Evolutionary conservation across 2,797 vertebrate species (phyloP).

Genomic region (Perodicticus potto): DNA sequence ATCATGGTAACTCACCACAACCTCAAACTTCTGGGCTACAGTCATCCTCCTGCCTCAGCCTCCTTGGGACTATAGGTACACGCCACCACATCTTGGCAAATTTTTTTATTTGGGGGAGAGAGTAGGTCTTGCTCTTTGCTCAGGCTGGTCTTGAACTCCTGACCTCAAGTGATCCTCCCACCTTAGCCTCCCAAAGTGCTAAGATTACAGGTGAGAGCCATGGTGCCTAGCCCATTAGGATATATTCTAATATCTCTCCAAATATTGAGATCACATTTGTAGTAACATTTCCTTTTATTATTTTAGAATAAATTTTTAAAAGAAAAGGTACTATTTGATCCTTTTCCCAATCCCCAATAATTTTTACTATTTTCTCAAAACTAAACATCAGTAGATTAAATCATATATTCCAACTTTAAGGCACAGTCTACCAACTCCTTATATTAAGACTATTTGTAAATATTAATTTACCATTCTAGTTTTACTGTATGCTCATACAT

Average conservation of each 20-base stretch:
- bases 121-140: not conserved
- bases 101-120: not conserved
- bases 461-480: conserved; percentile 7
- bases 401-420: conserved; percentile 48
- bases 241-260: conserved; percentile 20
- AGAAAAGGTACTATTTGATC: not conserved
- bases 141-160: not conserved
- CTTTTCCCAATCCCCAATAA: conserved; percentile 24
- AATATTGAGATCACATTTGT: not conserved
- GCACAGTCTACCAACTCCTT: not conserved
- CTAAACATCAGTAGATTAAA: not conserved
- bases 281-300: conserved; percentile 12
- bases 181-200: not conserved
- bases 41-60: not conserved
- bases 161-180: not conserved
- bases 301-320: conserved; percentile 46
- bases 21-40: not conserved
- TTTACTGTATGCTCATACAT: conserved; percentile 23
- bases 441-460: conserved; percentile 23
- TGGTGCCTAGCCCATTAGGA: not conserved
- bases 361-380: conserved; percentile 59
- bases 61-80: not conserved
- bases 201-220: not conserved
- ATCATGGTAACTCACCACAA: not conserved
- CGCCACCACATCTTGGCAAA: not conserved